Evolutionary conservation across 2,797 vertebrate species (phyloP).

Genomic region (Crenichthys baileyi): DNA sequence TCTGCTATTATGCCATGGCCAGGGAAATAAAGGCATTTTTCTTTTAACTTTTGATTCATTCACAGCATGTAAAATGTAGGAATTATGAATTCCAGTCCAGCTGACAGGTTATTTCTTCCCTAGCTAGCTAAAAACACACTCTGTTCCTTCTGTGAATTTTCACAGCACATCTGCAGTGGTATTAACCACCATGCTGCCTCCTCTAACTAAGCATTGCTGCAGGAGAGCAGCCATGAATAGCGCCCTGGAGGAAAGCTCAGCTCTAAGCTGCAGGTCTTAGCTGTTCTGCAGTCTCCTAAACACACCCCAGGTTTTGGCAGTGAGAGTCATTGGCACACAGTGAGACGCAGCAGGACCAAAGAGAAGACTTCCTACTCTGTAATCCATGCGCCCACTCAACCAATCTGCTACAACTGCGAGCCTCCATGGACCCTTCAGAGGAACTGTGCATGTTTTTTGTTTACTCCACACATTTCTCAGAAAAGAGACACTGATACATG

Average conservation of each 20-base stretch:
- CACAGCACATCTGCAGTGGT: slow-evolving; percentile 8
- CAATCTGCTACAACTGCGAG: slow-evolving; percentile 75
- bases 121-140: slow-evolving; percentile 9
- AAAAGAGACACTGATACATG: neutral
- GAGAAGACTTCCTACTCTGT: slow-evolving; percentile 66
- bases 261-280: slow-evolving; percentile 27
- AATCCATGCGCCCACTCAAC: slow-evolving; percentile 72
- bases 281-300: slow-evolving; percentile 44
- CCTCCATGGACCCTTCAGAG: slow-evolving; percentile 29
- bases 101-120: neutral
- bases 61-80: slow-evolving; percentile 12
- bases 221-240: slow-evolving; percentile 13
- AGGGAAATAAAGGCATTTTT: neutral
- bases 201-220: slow-evolving; percentile 23
- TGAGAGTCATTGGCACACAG: slow-evolving; percentile 55
- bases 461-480: slow-evolving; percentile 4
- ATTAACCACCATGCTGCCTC: slow-evolving; percentile 19
- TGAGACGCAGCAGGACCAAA: slow-evolving; percentile 60
- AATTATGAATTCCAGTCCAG: slow-evolving; percentile 13
- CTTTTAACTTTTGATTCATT: slow-evolving; percentile 14
- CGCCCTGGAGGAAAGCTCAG: slow-evolving; percentile 10
- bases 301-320: slow-evolving; percentile 58
- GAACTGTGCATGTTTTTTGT: slow-evolving; percentile 33
- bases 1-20: slow-evolving; percentile 4
- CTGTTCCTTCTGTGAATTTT: neutral